phyloP scores from a whole-genome alignment of 2,888 invertebrate species.

The Octodonta nipae region DNA sequence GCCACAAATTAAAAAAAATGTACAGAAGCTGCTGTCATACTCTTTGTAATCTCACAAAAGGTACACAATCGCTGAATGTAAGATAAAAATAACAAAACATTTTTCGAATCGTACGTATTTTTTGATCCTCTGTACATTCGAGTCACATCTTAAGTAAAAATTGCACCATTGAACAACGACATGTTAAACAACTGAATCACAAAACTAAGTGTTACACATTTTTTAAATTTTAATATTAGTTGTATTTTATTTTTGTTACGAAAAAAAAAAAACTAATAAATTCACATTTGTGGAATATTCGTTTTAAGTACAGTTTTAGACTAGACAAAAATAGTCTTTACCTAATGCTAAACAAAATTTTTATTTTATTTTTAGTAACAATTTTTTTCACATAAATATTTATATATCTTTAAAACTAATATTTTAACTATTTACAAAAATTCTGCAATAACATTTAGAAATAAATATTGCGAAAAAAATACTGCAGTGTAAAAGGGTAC shows the following conservation, averaged over 20 bases:
- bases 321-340: conserved; percentile 25
- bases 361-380: conserved; percentile 12
- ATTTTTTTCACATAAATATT: conserved; percentile 6
- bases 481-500: conserved; percentile 8
- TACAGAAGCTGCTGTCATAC: conserved; percentile 10
- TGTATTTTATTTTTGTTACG: too few relatives aligned
- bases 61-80: conserved; percentile 10
- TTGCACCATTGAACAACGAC: too few relatives aligned
- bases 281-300: too few relatives aligned
- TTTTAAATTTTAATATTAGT: too few relatives aligned
- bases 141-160: too few relatives aligned
- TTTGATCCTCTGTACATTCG: too few relatives aligned
- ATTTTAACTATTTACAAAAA: conserved; percentile 17
- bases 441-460: conserved; percentile 13
- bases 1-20: conserved; percentile 7
- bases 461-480: conserved; percentile 13
- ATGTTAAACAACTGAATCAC: too few relatives aligned
- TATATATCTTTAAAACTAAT: conserved; percentile 8
- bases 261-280: too few relatives aligned
- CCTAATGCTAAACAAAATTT: conserved; percentile 12
- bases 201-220: too few relatives aligned
- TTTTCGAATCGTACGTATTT: background rate
- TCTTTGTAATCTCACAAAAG: conserved; percentile 12
- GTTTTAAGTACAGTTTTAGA: conserved; percentile 22
- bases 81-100: too few relatives aligned